These are phyloP conservation scores for Scaptomyza parva DNA, from an alignment of 2,888 invertebrate genomes.

Conservation along the genomic window DNA sequence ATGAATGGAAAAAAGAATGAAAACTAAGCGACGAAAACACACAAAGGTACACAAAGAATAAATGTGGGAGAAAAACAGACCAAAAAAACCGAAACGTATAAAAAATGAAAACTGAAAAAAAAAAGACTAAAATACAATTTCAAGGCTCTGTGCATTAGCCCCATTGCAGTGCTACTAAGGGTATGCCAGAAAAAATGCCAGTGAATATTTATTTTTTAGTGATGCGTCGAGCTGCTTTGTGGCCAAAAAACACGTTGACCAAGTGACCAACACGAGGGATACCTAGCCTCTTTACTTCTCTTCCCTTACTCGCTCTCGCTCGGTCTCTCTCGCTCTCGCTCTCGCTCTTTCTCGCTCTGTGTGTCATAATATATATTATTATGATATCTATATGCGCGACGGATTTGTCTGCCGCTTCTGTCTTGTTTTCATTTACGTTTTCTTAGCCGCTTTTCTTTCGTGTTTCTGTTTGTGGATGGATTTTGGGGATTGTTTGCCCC, in stretches of 20 bases:
- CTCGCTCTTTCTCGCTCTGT: background rate
- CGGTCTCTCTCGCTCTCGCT: background rate
- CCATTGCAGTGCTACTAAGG: constrained; percentile 34
- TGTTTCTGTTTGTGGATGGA: constrained; percentile 6
- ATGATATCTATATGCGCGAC: constrained; percentile 53
- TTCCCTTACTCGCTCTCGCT: background rate
- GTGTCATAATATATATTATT: constrained; percentile 55
- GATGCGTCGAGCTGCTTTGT: constrained; percentile 45
- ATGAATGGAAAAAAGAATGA: constrained; percentile 27
- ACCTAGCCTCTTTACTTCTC: background rate
- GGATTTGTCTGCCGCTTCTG: constrained; percentile 60
- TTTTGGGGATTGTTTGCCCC: constrained; percentile 17
- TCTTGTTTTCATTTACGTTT: constrained; percentile 45
- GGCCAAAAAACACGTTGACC: constrained; percentile 39
- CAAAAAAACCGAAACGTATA: constrained; percentile 5
- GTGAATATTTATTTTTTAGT: constrained; percentile 2
- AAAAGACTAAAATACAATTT: constrained; percentile 62
- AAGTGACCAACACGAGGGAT: constrained; percentile 39
- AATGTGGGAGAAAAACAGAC: constrained; percentile 1
- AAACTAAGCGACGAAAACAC: constrained; percentile 31
- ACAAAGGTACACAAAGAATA: constrained; percentile 18
- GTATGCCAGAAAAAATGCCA: constrained; percentile 10
- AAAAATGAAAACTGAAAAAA: constrained; percentile 19
- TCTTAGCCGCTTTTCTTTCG: constrained; percentile 31
- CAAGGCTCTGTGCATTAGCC: constrained; percentile 70